These are phyloP conservation scores for Litocranius walleri DNA, from an alignment of 2,113 vertebrate genomes.

Conservation along the genomic window DNA sequence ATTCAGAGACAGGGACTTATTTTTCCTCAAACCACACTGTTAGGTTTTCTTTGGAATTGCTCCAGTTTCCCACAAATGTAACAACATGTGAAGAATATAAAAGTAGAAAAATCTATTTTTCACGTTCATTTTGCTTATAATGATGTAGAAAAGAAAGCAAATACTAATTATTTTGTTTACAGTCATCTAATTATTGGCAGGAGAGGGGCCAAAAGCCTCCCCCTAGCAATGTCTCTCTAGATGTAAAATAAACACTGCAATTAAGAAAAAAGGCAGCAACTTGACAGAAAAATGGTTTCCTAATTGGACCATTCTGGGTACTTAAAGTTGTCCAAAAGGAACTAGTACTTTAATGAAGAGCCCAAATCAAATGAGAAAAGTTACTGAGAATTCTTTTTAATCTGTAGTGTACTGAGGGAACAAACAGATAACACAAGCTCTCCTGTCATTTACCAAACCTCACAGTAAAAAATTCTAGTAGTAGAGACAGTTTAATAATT, in stretches of 20 bases:
- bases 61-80: constrained; percentile 33
- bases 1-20: not conserved
- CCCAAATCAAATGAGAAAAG: not conserved
- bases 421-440: not conserved
- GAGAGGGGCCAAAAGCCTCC: constrained; percentile 43
- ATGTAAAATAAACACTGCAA: constrained; percentile 43
- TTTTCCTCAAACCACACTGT: not conserved
- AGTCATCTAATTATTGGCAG: constrained; percentile 57
- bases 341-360: constrained; percentile 50
- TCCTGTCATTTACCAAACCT: not conserved
- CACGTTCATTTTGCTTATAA: constrained; percentile 34
- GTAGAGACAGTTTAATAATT: not conserved
- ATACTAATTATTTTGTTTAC: constrained; percentile 65
- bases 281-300: not conserved
- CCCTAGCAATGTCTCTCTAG: constrained; percentile 50
- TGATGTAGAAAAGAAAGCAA: constrained; percentile 50
- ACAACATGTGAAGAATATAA: not conserved
- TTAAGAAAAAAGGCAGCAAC: constrained; percentile 41
- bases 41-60: not conserved
- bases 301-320: constrained; percentile 48
- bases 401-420: not conserved
- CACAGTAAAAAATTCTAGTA: not conserved
- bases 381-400: constrained; percentile 29
- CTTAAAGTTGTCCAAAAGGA: constrained; percentile 43
- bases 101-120: constrained; percentile 32